Conservation (phyloP, 2,113 vertebrate species). For the Galemys pyrenaicus region DNA sequence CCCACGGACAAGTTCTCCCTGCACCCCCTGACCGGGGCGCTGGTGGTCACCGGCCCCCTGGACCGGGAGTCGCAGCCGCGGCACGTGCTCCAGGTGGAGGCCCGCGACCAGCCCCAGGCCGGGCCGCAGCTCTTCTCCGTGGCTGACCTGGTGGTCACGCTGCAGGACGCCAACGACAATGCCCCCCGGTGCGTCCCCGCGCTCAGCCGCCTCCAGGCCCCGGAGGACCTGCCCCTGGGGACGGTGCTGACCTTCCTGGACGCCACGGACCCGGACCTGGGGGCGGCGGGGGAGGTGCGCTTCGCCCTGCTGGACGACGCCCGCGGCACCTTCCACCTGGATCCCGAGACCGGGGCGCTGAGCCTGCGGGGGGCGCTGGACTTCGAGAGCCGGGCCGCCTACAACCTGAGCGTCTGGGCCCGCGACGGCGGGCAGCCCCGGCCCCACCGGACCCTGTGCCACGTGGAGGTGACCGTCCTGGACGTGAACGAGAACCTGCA, state of each 20-base stretch:
- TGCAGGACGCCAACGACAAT: conserved; percentile 96
- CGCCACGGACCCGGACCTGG: conserved; percentile 91
- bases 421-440: conserved; percentile 92
- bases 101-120: conserved; percentile 90
- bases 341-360: conserved; percentile 89
- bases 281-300: conserved; percentile 89
- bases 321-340: conserved; percentile 89
- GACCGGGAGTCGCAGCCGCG: conserved; percentile 91
- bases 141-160: conserved; percentile 87
- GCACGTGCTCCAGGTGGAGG: conserved; percentile 91
- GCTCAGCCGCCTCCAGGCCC: conserved; percentile 90
- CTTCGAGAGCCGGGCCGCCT: conserved; percentile 91
- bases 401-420: conserved; percentile 93
- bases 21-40: conserved; percentile 90
- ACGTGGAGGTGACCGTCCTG: conserved; percentile 91
- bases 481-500: conserved; percentile 97
- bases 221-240: conserved; percentile 93
- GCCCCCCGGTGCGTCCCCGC: conserved; percentile 91
- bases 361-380: conserved; percentile 93
- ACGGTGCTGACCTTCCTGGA: conserved; percentile 93
- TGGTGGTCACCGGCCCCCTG: conserved; percentile 88
- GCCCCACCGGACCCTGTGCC: conserved; percentile 92
- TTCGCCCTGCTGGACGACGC: conserved; percentile 90
- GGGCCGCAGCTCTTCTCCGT: conserved; percentile 89
- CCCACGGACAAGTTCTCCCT: conserved; percentile 91